phyloP scores from a whole-genome alignment of 23 tunicate species.

The Ascidia mentula region DNA sequence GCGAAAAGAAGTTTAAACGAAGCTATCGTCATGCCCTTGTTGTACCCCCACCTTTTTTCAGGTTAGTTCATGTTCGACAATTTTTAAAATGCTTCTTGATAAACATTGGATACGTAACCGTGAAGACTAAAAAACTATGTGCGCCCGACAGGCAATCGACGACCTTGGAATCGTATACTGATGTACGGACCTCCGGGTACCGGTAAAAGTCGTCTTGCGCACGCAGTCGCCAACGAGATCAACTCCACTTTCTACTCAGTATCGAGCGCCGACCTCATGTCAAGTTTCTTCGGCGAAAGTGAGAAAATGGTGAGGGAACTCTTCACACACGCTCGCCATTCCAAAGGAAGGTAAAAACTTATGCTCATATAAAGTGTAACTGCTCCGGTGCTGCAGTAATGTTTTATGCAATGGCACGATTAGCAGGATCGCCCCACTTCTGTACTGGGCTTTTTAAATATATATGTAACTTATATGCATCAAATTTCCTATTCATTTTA shows the following conservation, averaged over 20 bases:
- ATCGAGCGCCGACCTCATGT: constrained; percentile 47
- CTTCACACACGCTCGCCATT: constrained; percentile 24
- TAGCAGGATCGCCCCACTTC: no score
- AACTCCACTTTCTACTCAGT: constrained; percentile 40
- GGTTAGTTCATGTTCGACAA: background rate
- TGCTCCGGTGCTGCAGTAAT: no score
- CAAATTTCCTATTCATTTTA: no score
- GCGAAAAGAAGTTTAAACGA: constrained; percentile 44
- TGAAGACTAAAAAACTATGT: no score
- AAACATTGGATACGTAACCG: no score
- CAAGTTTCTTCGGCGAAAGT: constrained; percentile 51
- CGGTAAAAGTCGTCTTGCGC: constrained; percentile 56
- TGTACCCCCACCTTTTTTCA: constrained; percentile 44
- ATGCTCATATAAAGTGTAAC: no score
- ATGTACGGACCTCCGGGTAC: constrained; percentile 68
- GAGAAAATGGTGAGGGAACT: constrained; percentile 46
- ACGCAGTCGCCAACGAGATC: constrained; percentile 36
- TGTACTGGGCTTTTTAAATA: no score
- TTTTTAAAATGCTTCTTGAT: background rate
- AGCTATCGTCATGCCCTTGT: constrained; percentile 50
- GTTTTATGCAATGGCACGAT: no score
- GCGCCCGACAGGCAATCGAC: constrained; percentile 43
- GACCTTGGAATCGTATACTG: constrained; percentile 45
- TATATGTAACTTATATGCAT: no score
- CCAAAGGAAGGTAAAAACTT: constrained; percentile 22